A percentile compares a stretch with the other conserved stretches of the same genome.
phyloP scores from a whole-genome alignment of 2,888 invertebrate species.

The Sphaerophoria rueppellii region DNA sequence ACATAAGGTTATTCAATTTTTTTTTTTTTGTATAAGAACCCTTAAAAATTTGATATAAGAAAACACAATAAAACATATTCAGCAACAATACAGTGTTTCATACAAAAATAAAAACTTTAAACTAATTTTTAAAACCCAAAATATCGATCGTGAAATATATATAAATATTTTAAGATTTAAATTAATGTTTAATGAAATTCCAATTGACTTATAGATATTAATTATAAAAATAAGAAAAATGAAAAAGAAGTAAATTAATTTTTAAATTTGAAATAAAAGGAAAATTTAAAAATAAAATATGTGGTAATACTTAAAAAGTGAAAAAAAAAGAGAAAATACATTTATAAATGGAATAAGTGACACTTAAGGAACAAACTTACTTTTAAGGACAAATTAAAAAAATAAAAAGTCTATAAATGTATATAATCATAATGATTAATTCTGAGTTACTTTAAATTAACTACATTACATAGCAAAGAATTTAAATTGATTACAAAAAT shows the following conservation, averaged over 20 bases:
- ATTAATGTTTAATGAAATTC: conserved; percentile 57
- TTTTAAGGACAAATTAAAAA: conserved; percentile 42
- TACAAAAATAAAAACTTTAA: conserved; percentile 15
- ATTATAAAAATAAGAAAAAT: conserved; percentile 48
- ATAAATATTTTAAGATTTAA: conserved; percentile 30
- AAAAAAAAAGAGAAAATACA: conserved; percentile 34
- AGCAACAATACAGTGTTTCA: conserved; percentile 69
- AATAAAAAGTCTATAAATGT: conserved; percentile 59
- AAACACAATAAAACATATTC: conserved; percentile 68
- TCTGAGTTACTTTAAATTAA: conserved; percentile 40
- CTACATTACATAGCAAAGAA: conserved; percentile 60
- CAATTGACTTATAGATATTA: conserved; percentile 72
- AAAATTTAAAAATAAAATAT: conserved; percentile 50
- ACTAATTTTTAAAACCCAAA: conserved; percentile 20
- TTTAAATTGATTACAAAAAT: conserved; percentile 44
- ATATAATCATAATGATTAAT: conserved; percentile 67
- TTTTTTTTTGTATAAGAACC: conserved; percentile 27
- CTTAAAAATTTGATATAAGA: conserved; percentile 16
- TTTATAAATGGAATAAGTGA: conserved; percentile 22
- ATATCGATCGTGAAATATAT: conserved; percentile 42
- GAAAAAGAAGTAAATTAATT: conserved; percentile 14
- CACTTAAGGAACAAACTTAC: conserved; percentile 51
- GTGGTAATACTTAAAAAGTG: conserved; percentile 71
- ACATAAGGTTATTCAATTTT: not conserved
- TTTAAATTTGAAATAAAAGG: conserved; percentile 11